Conservation (phyloP, 1,140 invertebrate species). For the Dreissena polymorpha region DNA sequence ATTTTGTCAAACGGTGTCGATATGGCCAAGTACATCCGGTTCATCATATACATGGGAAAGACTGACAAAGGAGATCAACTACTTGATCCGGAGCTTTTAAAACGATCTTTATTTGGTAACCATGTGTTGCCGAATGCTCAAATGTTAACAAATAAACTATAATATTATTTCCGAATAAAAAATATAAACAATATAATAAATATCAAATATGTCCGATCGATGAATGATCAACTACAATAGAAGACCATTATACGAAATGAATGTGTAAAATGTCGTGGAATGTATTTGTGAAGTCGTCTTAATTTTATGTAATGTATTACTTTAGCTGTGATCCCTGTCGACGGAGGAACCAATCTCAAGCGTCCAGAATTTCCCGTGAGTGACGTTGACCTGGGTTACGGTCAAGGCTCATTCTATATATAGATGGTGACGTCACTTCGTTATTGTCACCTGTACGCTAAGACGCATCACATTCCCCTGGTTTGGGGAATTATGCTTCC, state of each 20-base stretch:
- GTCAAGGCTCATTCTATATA: too few relatives aligned
- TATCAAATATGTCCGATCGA: not conserved
- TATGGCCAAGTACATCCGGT: slow-evolving; percentile 1
- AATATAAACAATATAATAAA: too few relatives aligned
- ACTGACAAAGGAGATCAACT: not conserved
- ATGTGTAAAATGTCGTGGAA: not conserved
- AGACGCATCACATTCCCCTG: too few relatives aligned
- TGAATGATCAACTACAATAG: too few relatives aligned
- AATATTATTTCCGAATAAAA: too few relatives aligned
- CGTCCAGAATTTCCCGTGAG: slow-evolving; percentile 19
- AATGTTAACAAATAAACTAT: too few relatives aligned
- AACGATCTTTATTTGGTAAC: not conserved
- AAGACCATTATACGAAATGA: too few relatives aligned
- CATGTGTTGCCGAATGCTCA: too few relatives aligned
- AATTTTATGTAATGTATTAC: not conserved
- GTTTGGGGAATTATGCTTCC: too few relatives aligned
- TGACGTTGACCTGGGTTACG: slow-evolving; percentile 22
- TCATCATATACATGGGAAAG: not conserved
- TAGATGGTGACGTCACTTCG: too few relatives aligned
- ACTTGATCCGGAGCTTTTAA: not conserved
- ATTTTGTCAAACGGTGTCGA: too few relatives aligned
- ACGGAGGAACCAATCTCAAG: not conserved
- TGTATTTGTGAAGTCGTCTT: not conserved
- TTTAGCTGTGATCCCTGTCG: not conserved
- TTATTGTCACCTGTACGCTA: too few relatives aligned